Conservation (phyloP, 2,888 invertebrate species). For the Macrophya annulata region DNA sequence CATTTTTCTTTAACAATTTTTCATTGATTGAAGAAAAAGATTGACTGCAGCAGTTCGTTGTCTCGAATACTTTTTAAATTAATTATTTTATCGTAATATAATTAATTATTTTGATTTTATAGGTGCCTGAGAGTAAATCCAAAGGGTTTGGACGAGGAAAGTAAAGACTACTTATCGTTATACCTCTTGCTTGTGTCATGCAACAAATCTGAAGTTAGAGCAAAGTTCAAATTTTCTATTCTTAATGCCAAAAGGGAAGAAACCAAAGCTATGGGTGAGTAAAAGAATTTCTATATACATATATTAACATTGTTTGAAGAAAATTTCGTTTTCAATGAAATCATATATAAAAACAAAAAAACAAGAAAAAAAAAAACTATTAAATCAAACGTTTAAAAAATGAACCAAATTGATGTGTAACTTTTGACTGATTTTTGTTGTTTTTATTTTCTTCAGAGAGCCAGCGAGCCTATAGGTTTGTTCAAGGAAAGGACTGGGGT, state of each 20-base stretch:
- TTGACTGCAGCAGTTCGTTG: neutral
- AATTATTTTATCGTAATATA: neutral
- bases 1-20: too few relatives aligned
- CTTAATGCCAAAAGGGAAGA: conserved; percentile 99
- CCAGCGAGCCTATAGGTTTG: conserved; percentile 98
- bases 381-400: neutral
- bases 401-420: neutral
- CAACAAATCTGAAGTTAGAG: conserved; percentile 99
- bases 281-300: neutral
- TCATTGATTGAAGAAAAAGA: neutral
- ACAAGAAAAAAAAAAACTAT: neutral
- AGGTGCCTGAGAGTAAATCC: conserved; percentile 99
- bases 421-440: neutral
- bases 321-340: neutral
- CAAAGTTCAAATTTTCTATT: conserved; percentile 99
- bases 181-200: conserved; percentile 99
- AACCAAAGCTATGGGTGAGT: conserved; percentile 99
- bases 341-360: neutral
- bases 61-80: neutral
- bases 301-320: neutral
- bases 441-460: conserved; percentile 82
- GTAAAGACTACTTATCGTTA: conserved; percentile 99
- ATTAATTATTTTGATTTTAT: conserved; percentile 63
- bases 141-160: conserved; percentile 99
- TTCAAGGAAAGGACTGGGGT: conserved; percentile 99